Evolutionary conservation across 1,140 invertebrate species (phyloP), one percentile per base, ranked within the genome.

Genomic region (Pomacea maculata): DNA sequence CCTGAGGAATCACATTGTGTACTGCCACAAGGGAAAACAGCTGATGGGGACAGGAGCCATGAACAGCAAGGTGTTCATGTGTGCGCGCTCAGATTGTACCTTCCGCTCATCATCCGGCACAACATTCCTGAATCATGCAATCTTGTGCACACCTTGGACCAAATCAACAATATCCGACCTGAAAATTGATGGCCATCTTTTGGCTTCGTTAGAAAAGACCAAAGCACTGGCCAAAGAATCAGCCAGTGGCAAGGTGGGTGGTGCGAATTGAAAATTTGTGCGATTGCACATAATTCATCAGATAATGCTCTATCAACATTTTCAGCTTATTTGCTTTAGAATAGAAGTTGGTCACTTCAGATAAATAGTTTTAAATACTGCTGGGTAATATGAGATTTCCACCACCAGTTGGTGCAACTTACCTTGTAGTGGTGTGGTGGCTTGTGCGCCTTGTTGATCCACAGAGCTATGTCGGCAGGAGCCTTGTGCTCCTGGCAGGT

Each of bases 71-170:
- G 82, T 89, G 15, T 88, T 88, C 76, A 88, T 86, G 75, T 88
- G 87, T 85, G 82, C 86, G 54, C 80, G 85, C 65, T 80, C 86
- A 68, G 85, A 87, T 64, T 89, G 88, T 83, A 79, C 82, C n/a
- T 89, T 88, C 77, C 80, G 80, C 29, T 85, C 87, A n/a, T 87
- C 85, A 65, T 85, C 85, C 77, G 81, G 83, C 12, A 81, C 83
- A 14, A 79, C 82, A 61, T 88, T 83, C 75, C 79, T 86, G 21
- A 85, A 85, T 54, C 88, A 89, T 80, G 82, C 84, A 45, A 85
- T 85, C 29, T 79, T 76, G 55, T 89, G 88, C 79, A 88, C 85
- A 61, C 87, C 88, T 15, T 88, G 86, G 88, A 64, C 84, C 19
- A 83, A 83, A 61, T 76, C 78, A 65, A 81, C 84, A 77, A 75